Base-by-base conservation (phyloP, 2,888 invertebrate genomes). In the Strigamia transsilvanica region DNA sequence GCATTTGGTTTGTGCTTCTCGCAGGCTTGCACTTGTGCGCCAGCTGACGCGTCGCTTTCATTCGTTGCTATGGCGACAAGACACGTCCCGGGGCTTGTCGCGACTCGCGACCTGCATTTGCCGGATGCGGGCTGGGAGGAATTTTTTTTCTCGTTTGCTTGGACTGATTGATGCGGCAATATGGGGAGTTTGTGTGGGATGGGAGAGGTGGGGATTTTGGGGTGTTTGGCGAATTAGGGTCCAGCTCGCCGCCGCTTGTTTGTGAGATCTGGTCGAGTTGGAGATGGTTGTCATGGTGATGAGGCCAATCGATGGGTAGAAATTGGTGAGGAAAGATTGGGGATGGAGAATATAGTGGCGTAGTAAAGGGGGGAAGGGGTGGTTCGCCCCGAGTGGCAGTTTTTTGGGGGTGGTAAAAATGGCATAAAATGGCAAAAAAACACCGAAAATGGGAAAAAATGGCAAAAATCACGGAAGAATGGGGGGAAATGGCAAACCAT, bases 231-330 rank as follows among this genome's bases (percentile, higher is more conserved):
- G n/a, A n/a, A n/a, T n/a, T n/a, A n/a, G 56, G 56, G 56, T 56
- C 56, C 56, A 56, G n/a, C n/a, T n/a, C 13, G 7, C 42, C 10
- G 5, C 15, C 56, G 5, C 56, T 56, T 56, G 56, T 56, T 56
- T 56, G 56, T 56, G 56, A 10, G 56, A n/a, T 56, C 56, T 56
- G 56, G 56, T 56, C 56, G n/a, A n/a, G n/a, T n/a, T n/a, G n/a
- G 56, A 56, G 56, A n/a, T n/a, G 10, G 56, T 56, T 56, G 56
- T n/a, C 56, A 56, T 56, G 56, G 56, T 15, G 56, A 56, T 56
- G 56, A 56, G 10, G 56, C 56, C 56, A 56, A 56, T 56, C 56
- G 56, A 56, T 56, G 56, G 56, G 5, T 56, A 56, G 56, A 56
- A 56, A 56, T n/a, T n/a, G 15, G 15, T 6, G 56, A n/a, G n/a